Base-by-base conservation (phyloP, 2,113 vertebrate species). In the Mungos mungo region DNA sequence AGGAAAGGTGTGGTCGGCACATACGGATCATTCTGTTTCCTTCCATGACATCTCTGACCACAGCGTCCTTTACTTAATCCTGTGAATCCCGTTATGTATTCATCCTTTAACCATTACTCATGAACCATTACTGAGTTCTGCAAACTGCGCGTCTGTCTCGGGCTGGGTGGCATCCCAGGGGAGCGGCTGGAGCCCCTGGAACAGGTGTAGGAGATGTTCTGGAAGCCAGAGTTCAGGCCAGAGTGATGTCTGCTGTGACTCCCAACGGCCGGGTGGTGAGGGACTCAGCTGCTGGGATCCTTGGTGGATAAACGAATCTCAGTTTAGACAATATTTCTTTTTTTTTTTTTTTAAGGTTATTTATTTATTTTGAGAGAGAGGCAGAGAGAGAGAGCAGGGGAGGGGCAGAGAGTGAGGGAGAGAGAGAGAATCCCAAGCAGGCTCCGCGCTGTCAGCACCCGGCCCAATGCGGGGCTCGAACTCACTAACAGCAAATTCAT, bases 151-250 rank as follows among this genome's bases (percentile, higher is more conserved):
- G 0, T 66, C 38, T 29, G 4, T 54, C 18, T 41, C 3, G 23
- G 1, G n/a, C 80, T 68, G 52, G 10, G 38, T 6, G 0, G 2
- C 29, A 21, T 47, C 21, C 52, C 27, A 9, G 27, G 45, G 16
- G 29, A 80, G 74, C 66, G 50, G 31, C 38, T 25, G 10, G 14
- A 57, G 31, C 31, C 50, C 41, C 88, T 90, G 86, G 60, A 66
- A 33, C 5, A 3, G 10, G 29, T 4, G 9, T 7, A 12, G 41
- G 60, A 3, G 12, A 19, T 0, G 9, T 0, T 3, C 38, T 52
- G 27, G 41, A 52, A 5, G 7, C 84, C 41, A 19, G 57, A 71
- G 31, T n/a, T 45, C 38, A 66, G 50, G 65, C 77, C 69, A 69
- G 47, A 47, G 19, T 16, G 47, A 47, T 11, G n/a, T 38, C 63